Evolutionary conservation across 2,113 vertebrate genomes (phyloP).

Genomic region (Podiceps cristatus): DNA sequence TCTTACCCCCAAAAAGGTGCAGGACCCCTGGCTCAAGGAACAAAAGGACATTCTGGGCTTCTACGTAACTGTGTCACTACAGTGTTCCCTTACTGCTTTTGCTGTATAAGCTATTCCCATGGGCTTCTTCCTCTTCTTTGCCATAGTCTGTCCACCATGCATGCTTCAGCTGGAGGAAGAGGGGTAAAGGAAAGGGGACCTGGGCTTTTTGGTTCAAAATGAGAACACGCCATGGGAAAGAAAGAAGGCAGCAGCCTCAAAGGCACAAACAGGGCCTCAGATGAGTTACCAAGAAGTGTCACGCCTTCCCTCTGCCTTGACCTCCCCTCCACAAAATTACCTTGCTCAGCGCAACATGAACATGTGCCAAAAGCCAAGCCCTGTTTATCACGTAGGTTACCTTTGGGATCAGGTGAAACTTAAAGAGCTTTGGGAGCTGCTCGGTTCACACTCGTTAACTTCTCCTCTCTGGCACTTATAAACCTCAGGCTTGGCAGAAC

Average conservation of each 20-base stretch:
- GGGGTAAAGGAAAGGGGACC: background rate
- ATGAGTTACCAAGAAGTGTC: background rate
- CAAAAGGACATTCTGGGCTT: background rate
- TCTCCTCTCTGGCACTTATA: slow-evolving; percentile 10
- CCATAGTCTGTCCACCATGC: background rate
- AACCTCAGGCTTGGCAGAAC: slow-evolving; percentile 29
- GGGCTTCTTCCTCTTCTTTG: background rate
- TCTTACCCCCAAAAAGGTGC: background rate
- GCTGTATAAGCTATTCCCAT: background rate
- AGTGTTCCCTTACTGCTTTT: background rate
- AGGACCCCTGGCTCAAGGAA: background rate
- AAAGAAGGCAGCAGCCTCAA: background rate
- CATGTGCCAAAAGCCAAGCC: background rate
- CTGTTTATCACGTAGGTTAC: background rate
- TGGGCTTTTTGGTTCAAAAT: background rate
- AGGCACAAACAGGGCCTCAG: background rate
- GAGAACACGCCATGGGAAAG: background rate
- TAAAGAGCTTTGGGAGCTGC: slow-evolving; percentile 9
- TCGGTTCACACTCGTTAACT: slow-evolving; percentile 13
- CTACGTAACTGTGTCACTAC: accelerated
- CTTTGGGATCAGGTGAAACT: slow-evolving; percentile 45
- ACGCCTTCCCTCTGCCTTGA: slow-evolving; percentile 9
- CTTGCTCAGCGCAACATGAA: background rate
- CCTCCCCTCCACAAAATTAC: slow-evolving; percentile 3
- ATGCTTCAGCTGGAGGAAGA: background rate